phyloP scores from a whole-genome alignment of 2,113 vertebrate species.

The Atrichornis clamosus region DNA sequence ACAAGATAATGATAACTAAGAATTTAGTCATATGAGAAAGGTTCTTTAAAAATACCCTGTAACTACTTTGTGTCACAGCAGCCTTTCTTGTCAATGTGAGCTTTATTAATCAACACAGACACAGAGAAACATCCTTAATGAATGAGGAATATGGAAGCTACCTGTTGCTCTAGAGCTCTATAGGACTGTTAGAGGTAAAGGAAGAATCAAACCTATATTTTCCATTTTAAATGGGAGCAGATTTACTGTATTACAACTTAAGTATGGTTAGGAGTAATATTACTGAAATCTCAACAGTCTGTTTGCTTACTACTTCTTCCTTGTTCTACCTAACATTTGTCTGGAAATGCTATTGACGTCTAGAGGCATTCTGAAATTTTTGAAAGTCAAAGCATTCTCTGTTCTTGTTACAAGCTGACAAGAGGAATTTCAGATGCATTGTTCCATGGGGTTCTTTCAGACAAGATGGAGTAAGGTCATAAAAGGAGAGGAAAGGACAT shows the following conservation, averaged over 20 bases:
- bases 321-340: neutral
- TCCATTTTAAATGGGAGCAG: neutral
- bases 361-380: neutral
- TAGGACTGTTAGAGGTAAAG: neutral
- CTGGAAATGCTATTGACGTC: neutral
- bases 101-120: constrained; percentile 11
- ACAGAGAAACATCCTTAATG: neutral
- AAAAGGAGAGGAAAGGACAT: neutral
- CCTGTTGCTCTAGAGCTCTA: neutral
- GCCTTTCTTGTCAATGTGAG: neutral
- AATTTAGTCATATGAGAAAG: neutral
- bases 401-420: neutral
- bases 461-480: neutral
- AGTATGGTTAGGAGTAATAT: neutral
- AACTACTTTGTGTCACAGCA: neutral
- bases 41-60: neutral
- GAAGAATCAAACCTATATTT: neutral
- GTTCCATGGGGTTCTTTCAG: neutral
- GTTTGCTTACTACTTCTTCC: neutral
- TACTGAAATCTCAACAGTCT: neutral
- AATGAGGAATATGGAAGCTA: neutral
- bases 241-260: neutral
- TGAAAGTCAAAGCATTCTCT: neutral
- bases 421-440: neutral
- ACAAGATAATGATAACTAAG: constrained; percentile 4